Conservation (phyloP, 2,113 vertebrate genomes). For the Strigops habroptila region DNA sequence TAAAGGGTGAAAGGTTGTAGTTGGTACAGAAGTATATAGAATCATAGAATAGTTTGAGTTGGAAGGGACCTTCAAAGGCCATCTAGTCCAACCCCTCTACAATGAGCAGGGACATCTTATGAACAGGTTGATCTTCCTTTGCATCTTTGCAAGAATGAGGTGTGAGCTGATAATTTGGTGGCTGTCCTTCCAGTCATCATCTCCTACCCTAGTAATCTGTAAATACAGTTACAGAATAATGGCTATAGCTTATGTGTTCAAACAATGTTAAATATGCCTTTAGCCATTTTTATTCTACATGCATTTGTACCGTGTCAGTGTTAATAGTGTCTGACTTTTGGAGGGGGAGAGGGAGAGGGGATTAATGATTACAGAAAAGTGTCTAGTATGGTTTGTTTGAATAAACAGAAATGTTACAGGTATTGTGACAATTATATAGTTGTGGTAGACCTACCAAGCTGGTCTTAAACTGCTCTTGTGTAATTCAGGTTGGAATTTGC, state of each 20-base stretch:
- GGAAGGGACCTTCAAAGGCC: not conserved
- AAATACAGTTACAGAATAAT: not conserved
- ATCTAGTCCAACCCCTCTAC: not conserved
- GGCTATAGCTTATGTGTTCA: not conserved
- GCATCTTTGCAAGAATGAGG: not conserved
- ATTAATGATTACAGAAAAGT: not conserved
- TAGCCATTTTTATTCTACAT: not conserved
- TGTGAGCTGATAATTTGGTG: not conserved
- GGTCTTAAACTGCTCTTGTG: not conserved
- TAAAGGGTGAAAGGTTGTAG: not conserved
- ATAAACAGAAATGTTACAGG: not conserved
- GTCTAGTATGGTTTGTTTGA: not conserved
- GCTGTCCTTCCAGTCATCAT: not conserved
- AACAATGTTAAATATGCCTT: not conserved
- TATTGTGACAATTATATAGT: not conserved
- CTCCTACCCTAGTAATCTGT: not conserved
- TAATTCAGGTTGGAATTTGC: not conserved
- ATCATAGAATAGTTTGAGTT: not conserved
- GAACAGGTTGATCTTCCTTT: not conserved
- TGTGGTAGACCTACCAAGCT: not conserved
- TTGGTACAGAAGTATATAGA: not conserved
- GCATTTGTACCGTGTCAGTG: not conserved
- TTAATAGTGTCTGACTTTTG: not conserved
- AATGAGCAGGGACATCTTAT: not conserved
- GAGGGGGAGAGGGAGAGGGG: not conserved